phyloP scores from a whole-genome alignment of 2,888 invertebrate species.

The Caenorhabditis angaria region DNA sequence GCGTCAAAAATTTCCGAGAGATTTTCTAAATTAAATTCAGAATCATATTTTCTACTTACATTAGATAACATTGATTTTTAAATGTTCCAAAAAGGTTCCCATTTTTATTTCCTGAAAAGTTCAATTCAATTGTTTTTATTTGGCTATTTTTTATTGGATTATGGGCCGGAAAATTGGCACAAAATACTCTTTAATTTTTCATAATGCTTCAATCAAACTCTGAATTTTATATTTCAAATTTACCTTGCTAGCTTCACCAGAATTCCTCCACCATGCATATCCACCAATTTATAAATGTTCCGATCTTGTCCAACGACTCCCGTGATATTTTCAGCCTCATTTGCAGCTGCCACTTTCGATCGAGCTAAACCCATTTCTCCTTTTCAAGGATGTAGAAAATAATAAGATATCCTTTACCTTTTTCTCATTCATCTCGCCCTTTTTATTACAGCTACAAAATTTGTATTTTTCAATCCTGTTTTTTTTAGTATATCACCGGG shows the following conservation, averaged over 20 bases:
- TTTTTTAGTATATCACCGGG: neutral
- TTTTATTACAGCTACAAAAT: neutral
- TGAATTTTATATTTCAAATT: neutral
- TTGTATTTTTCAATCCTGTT: neutral
- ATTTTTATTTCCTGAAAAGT: too few relatives aligned
- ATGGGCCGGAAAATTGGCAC: neutral
- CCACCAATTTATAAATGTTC: conserved; percentile 84
- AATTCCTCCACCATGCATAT: conserved; percentile 90
- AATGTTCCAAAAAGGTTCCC: too few relatives aligned
- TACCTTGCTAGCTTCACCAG: conserved; percentile 82
- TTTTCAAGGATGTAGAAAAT: too few relatives aligned
- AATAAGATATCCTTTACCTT: too few relatives aligned
- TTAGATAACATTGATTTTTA: too few relatives aligned
- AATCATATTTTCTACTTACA: too few relatives aligned
- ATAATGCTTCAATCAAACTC: neutral
- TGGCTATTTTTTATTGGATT: neutral
- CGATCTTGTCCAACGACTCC: conserved; percentile 8
- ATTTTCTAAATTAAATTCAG: too few relatives aligned
- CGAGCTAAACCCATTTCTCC: neutral
- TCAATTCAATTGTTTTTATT: neutral
- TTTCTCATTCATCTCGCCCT: too few relatives aligned
- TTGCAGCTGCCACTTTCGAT: neutral
- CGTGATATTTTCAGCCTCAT: neutral
- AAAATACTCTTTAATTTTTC: neutral
- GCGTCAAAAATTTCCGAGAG: too few relatives aligned